These are phyloP conservation scores for Rhagonycha fulva DNA, from an alignment of 2,888 invertebrate species.

Conservation along the genomic window DNA sequence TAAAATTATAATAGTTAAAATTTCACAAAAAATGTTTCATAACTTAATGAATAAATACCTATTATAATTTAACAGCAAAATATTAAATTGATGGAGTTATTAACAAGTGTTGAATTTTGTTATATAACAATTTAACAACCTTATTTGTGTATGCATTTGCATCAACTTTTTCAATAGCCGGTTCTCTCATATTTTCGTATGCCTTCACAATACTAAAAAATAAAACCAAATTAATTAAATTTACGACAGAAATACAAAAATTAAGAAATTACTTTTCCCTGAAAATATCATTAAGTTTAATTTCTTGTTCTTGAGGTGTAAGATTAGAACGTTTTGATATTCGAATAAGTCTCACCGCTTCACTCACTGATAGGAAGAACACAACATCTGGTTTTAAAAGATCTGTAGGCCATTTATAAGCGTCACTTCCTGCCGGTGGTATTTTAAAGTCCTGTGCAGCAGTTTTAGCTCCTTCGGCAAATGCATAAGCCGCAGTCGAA, in stretches of 20 bases:
- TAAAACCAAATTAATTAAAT: neutral
- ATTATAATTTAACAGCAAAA: neutral
- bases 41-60: neutral
- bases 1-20: neutral
- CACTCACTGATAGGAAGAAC: constrained; percentile 53
- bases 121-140: neutral
- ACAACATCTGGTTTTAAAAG: constrained; percentile 54
- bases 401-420: constrained; percentile 56
- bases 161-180: neutral
- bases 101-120: neutral
- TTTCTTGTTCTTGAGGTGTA: constrained; percentile 47
- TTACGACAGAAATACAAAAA: neutral
- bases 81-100: neutral
- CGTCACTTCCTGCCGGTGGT: constrained; percentile 42
- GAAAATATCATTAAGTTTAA: constrained; percentile 42
- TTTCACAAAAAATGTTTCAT: neutral
- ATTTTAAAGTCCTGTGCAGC: constrained; percentile 38
- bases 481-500: constrained; percentile 55
- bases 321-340: constrained; percentile 41
- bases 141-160: neutral
- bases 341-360: constrained; percentile 49
- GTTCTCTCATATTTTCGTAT: neutral
- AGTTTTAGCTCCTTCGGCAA: constrained; percentile 49
- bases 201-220: neutral
- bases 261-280: constrained; percentile 46